Conservation (phyloP, 2,113 vertebrate genomes). For the Atrichornis clamosus region DNA sequence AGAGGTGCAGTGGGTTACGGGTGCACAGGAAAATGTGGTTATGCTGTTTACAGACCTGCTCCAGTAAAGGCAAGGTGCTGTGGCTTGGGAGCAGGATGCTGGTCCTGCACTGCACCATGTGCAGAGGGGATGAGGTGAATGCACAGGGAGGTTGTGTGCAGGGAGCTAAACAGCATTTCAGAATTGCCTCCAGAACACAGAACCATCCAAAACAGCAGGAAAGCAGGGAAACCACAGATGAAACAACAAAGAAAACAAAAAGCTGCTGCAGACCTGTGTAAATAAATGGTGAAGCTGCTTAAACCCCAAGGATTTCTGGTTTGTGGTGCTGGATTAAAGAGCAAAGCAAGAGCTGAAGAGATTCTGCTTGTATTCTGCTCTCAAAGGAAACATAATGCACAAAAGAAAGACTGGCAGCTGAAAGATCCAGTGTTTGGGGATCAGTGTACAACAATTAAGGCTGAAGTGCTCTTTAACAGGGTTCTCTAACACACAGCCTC, state of each 20-base stretch:
- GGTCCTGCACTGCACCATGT: fast-evolving
- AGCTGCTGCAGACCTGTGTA: not conserved
- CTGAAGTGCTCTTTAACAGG: not conserved
- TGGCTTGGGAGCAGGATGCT: not conserved
- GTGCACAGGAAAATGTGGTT: not conserved
- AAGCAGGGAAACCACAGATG: not conserved
- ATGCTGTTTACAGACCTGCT: not conserved
- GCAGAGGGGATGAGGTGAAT: not conserved
- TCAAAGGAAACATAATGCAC: not conserved
- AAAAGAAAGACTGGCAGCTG: not conserved
- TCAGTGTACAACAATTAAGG: not conserved
- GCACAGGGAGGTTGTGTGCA: not conserved
- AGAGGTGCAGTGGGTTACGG: not conserved
- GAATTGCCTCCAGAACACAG: not conserved
- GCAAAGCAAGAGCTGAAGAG: not conserved
- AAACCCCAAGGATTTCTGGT: not conserved
- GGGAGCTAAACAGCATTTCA: not conserved
- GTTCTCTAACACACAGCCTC: not conserved
- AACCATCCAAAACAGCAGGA: not conserved
- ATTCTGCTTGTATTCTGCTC: not conserved
- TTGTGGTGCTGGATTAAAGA: not conserved
- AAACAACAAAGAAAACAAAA: conserved; percentile 30
- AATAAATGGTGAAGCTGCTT: conserved; percentile 13
- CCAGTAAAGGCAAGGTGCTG: not conserved
- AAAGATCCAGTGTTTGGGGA: not conserved